Evolutionary conservation across 2,113 vertebrate genomes (phyloP).

Genomic region (Leucosticte australis): DNA sequence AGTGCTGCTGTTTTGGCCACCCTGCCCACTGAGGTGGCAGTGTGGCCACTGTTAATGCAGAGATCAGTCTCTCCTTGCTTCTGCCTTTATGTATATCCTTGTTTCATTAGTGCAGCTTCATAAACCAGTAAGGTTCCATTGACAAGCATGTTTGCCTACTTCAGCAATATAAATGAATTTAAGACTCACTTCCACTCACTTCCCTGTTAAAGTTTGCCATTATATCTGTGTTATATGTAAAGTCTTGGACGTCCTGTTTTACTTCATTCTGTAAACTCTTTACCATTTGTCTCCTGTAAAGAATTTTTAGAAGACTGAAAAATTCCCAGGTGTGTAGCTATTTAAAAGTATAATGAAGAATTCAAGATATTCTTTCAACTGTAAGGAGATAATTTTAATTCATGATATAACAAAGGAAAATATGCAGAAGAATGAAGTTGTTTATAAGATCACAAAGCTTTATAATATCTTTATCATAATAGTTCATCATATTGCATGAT

Average conservation of each 20-base stretch:
- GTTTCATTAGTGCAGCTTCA: background rate
- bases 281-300: background rate
- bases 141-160: background rate
- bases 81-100: background rate
- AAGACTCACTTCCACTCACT: background rate
- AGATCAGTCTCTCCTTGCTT: background rate
- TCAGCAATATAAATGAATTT: background rate
- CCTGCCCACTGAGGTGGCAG: background rate
- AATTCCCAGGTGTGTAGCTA: background rate
- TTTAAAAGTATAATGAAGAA: background rate
- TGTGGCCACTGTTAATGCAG: background rate
- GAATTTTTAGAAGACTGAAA: background rate
- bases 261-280: background rate
- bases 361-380: background rate
- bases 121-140: background rate
- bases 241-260: background rate
- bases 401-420: background rate
- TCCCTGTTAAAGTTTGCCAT: background rate
- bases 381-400: slow-evolving; percentile 2
- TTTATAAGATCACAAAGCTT: background rate
- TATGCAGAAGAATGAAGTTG: background rate
- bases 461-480: background rate
- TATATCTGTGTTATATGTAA: background rate
- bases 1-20: background rate
- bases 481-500: background rate